Conservation (phyloP, 2,888 invertebrate genomes). For the Seira musarum region DNA sequence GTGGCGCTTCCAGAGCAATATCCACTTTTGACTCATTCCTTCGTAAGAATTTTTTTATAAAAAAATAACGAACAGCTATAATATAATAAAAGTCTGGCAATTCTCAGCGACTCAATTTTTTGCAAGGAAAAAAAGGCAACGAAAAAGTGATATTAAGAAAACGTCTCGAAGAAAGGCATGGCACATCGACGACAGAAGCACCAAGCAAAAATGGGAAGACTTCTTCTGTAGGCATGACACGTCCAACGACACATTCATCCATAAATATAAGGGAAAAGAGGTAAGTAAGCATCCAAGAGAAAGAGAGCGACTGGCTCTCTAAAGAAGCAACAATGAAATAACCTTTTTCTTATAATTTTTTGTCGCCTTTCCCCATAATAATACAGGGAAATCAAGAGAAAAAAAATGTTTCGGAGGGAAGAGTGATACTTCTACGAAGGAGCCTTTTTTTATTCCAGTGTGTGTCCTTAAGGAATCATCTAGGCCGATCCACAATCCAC, state of each 20-base stretch:
- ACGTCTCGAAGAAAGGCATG: constrained; percentile 18
- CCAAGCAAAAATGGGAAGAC: constrained; percentile 22
- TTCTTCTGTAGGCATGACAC: constrained; percentile 55
- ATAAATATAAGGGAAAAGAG: constrained; percentile 47
- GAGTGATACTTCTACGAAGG: not conserved
- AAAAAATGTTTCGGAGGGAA: constrained; percentile 10
- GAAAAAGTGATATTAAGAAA: constrained; percentile 10
- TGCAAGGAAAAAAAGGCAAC: not conserved
- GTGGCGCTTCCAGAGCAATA: not conserved
- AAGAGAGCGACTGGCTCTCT: constrained; percentile 11
- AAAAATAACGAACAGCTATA: not conserved
- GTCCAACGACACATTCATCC: constrained; percentile 52
- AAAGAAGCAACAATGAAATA: constrained; percentile 4
- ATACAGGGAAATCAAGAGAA: constrained; percentile 22
- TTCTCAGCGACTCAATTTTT: not conserved
- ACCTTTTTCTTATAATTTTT: constrained; percentile 10
- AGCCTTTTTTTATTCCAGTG: not conserved
- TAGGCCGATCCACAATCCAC: constrained; percentile 47
- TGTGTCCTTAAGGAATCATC: constrained; percentile 52
- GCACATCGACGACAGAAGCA: constrained; percentile 1
- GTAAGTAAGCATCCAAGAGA: constrained; percentile 16
- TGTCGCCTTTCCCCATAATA: constrained; percentile 41
- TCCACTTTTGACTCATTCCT: not conserved
- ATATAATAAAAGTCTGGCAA: constrained; percentile 1
- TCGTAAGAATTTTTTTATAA: not conserved